Base-by-base conservation (phyloP, 2,888 invertebrate species). In the Nomada fabriciana region DNA sequence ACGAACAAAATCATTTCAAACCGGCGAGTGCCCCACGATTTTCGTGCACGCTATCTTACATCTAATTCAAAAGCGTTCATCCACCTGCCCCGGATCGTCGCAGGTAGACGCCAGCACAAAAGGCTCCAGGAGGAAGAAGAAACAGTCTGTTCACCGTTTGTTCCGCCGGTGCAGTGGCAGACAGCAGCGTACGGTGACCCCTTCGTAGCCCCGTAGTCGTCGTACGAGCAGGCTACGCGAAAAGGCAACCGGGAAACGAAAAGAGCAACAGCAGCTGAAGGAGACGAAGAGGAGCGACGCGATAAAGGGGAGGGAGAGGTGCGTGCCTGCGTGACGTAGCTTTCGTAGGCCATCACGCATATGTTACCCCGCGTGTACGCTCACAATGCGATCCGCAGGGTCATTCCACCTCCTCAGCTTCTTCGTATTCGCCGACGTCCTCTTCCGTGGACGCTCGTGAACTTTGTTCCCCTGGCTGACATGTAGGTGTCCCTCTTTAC, bases 331-430 rank as follows among this genome's bases (percentile, higher is more conserved):
- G 89, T 91, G 92, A 92, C 92, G 91, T 90, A 90, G 90, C 92
- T 92, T 88, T 91, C 89, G 90, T 86, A 90, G 87, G 86, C 91
- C 91, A 90, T 93, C 93, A 91, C 89, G 91, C 93, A 93, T 90
- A 92, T 92, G 92, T 91, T 91, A 87, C 89, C 86, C 84, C 80
- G 85, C 77, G 82, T 80, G 75, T 81, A 83, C 80, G 82, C 76
- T 78, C 76, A 87, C 86, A 89, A 89, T 86, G 80, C 89, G 86
- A 89, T 87, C 85, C 89, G 83, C 82, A 85, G 83, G 89, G 88
- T 89, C 90, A 89, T 89, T 89, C 90, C 89, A 86, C 89, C 82
- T 84, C 81, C 85, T 87, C 84, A 52, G 73, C 82, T 69, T 52
- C 81, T 50, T 69, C 76, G 75, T 84, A 75, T 78, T 78, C 80